Percentiles rank a stretch among this genome's conserved stretches.
Evolutionary conservation across 2,113 vertebrate species (phyloP).

Genomic region (Anseranas semipalmata): DNA sequence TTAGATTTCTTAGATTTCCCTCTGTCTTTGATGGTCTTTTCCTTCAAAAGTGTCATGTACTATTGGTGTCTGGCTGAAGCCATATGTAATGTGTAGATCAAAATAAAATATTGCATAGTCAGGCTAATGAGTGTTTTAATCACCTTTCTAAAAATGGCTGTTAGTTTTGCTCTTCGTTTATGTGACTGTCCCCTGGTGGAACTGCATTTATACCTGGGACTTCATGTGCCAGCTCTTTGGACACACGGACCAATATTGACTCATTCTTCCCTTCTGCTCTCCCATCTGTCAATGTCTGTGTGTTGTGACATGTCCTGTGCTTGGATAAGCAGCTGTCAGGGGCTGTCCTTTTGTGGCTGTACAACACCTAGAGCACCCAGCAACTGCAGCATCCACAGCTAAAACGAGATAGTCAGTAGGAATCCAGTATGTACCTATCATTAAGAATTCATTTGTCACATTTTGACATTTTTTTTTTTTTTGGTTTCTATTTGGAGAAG

Average conservation of each 20-base stretch:
- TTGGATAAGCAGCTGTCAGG: slow-evolving; percentile 1
- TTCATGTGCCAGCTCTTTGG: slow-evolving; percentile 14
- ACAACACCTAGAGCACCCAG: neutral
- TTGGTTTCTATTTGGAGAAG: neutral
- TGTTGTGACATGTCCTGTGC: neutral
- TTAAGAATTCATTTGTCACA: neutral
- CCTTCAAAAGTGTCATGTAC: neutral
- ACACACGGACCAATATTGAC: neutral
- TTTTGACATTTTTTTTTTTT: neutral
- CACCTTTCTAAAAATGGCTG: neutral
- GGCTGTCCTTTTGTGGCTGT: neutral
- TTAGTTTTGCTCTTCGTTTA: neutral
- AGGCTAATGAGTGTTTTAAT: neutral
- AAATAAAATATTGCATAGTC: neutral
- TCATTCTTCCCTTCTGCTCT: slow-evolving; percentile 48
- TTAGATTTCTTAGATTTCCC: neutral
- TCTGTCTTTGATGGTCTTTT: neutral
- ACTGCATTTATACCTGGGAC: neutral
- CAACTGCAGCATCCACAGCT: neutral
- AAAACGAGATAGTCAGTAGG: neutral
- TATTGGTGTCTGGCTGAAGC: neutral
- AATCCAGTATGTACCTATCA: neutral
- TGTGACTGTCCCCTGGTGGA: neutral
- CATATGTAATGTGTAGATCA: rapidly evolving
- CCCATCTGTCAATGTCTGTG: neutral